Percentiles rank a stretch among this genome's conserved stretches.
These are phyloP conservation scores for Orbicella faveolata DNA, from an alignment of 64 coral and sea anemone genomes.

Conservation along the genomic window DNA sequence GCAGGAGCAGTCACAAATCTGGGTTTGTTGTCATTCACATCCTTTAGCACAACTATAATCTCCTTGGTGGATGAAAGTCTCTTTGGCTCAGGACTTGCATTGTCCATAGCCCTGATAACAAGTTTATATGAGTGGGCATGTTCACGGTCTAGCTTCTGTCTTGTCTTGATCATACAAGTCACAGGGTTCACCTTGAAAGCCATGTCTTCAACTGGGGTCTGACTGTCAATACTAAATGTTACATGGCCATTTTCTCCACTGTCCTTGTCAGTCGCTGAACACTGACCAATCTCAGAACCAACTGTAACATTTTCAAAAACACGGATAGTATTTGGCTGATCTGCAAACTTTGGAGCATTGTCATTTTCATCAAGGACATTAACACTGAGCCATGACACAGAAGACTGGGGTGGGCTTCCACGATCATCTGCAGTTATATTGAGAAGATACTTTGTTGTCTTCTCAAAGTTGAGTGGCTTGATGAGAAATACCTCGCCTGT, in stretches of 20 bases:
- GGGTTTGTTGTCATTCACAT: constrained; percentile 94
- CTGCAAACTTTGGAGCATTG: constrained; percentile 76
- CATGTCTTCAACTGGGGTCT: constrained; percentile 19
- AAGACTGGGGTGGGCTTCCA: constrained; percentile 50
- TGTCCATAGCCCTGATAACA: constrained; percentile 69
- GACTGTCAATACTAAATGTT: constrained; percentile 44
- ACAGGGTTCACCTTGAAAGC: constrained; percentile 62
- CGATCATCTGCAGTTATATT: constrained; percentile 86
- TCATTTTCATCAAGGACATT: constrained; percentile 90
- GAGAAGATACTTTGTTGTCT: constrained; percentile 49
- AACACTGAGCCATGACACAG: constrained; percentile 44
- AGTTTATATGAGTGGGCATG: constrained; percentile 51
- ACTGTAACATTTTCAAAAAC: constrained; percentile 74
- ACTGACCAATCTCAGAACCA: constrained; percentile 71
- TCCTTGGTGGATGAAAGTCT: constrained; percentile 58
- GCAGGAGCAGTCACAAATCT: constrained; percentile 85
- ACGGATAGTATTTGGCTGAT: constrained; percentile 29
- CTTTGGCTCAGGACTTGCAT: constrained; percentile 43
- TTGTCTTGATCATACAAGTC: constrained; percentile 59
- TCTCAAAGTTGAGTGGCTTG: constrained; percentile 80
- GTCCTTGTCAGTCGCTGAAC: constrained; percentile 75
- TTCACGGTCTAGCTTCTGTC: constrained; percentile 68
- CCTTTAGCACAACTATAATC: constrained; percentile 62
- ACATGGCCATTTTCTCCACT: constrained; percentile 75
- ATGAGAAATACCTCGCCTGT: constrained; percentile 63